phyloP scores from a whole-genome alignment of 2,888 invertebrate genomes.

The Lasioglossum malachurum region DNA sequence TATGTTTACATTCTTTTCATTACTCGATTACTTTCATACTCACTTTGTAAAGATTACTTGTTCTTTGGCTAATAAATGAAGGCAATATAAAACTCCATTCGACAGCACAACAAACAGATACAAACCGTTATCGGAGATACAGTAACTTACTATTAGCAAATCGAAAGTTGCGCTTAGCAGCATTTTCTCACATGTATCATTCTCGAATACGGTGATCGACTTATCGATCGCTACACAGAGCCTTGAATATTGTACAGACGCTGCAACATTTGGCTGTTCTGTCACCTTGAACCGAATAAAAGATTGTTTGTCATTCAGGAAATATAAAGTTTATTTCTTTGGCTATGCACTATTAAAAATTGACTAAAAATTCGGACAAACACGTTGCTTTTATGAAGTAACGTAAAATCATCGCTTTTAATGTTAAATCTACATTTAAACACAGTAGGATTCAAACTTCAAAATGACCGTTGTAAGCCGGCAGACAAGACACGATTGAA shows the following conservation, averaged over 20 bases:
- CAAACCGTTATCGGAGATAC: constrained; percentile 74
- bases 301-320: not conserved
- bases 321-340: not conserved
- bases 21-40: constrained; percentile 29
- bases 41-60: constrained; percentile 76
- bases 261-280: constrained; percentile 59
- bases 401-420: no score
- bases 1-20: not conserved
- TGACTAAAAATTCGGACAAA: not conserved
- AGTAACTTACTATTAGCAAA: constrained; percentile 74
- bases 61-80: constrained; percentile 72
- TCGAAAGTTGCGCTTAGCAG: constrained; percentile 77
- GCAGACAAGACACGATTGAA: not conserved
- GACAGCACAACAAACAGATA: constrained; percentile 77
- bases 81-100: constrained; percentile 77
- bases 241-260: constrained; percentile 74
- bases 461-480: constrained; percentile 12
- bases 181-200: constrained; percentile 77
- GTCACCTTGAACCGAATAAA: constrained; percentile 39
- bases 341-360: not conserved
- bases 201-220: constrained; percentile 80
- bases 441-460: not conserved
- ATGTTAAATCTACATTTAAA: not conserved
- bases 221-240: constrained; percentile 80
- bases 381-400: not conserved